phyloP scores from a whole-genome alignment of 2,113 vertebrate genomes.

The Entosphenus tridentatus region DNA sequence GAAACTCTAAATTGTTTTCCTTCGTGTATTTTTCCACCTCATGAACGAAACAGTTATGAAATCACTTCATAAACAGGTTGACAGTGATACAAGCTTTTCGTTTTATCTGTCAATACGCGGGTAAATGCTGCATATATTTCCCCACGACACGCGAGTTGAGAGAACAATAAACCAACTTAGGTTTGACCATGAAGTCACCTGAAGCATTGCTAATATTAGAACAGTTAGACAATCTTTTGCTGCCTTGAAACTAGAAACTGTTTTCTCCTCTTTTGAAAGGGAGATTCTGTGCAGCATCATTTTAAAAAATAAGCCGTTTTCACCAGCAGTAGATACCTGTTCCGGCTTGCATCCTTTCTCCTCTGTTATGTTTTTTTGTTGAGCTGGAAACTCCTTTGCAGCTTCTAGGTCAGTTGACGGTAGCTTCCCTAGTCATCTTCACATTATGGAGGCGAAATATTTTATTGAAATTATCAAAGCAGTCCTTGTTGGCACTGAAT shows the following conservation, averaged over 20 bases:
- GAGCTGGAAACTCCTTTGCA: not conserved
- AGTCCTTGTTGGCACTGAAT: slow-evolving; percentile 5
- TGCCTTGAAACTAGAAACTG: slow-evolving; percentile 7
- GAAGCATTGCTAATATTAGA: slow-evolving; percentile 5
- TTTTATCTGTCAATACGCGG: slow-evolving; percentile 1
- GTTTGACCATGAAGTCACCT: slow-evolving; percentile 2
- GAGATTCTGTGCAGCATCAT: slow-evolving; percentile 6
- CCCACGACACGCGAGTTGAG: not conserved
- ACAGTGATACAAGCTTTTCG: slow-evolving; percentile 7
- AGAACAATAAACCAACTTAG: slow-evolving; percentile 4
- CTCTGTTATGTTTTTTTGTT: slow-evolving; percentile 7
- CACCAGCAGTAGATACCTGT: slow-evolving; percentile 5
- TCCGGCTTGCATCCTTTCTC: slow-evolving; percentile 3
- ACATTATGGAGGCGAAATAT: not conserved
- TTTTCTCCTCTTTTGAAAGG: slow-evolving; percentile 8
- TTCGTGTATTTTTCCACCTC: slow-evolving; percentile 4
- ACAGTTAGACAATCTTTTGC: slow-evolving; percentile 8
- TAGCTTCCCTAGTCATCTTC: not conserved
- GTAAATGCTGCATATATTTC: not conserved
- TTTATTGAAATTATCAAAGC: slow-evolving; percentile 1
- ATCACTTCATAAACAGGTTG: slow-evolving; percentile 5
- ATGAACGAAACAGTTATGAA: slow-evolving; percentile 6
- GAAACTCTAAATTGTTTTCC: not conserved
- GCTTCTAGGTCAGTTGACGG: not conserved
- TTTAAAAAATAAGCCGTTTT: slow-evolving; percentile 7